These are phyloP conservation scores for Recurvirostra avosetta DNA, from an alignment of 2,113 vertebrate species.

Conservation along the genomic window DNA sequence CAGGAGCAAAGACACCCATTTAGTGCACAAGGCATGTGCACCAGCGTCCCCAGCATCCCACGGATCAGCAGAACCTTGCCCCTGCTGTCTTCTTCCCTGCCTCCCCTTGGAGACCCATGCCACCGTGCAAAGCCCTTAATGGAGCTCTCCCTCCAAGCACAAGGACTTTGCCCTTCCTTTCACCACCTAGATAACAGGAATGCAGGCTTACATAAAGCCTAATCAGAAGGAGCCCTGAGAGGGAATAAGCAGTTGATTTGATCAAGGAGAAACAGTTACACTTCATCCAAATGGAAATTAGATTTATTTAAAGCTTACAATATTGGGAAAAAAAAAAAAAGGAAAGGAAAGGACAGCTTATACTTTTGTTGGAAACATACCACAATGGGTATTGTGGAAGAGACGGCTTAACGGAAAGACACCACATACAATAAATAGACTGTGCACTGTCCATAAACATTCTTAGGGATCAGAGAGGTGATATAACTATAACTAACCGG, in stretches of 20 bases:
- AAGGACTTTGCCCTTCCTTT: neutral
- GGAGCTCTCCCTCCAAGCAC: neutral
- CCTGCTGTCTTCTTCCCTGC: neutral
- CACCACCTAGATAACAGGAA: neutral
- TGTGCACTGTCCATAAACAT: neutral
- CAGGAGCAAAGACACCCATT: neutral
- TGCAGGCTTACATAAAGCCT: neutral
- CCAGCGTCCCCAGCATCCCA: neutral
- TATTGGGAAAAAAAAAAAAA: neutral
- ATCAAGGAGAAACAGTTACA: neutral
- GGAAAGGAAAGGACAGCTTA: neutral
- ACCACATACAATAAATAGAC: neutral
- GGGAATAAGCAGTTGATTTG: neutral
- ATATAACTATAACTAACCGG: neutral
- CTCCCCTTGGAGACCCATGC: neutral
- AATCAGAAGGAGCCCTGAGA: neutral
- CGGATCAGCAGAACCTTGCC: neutral
- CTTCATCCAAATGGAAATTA: conserved; percentile 3
- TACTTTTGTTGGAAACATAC: neutral
- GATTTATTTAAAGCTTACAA: neutral
- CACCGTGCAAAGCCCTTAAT: neutral
- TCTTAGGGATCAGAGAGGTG: neutral
- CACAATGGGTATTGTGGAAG: neutral
- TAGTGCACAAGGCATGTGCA: no score
- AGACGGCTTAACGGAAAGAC: neutral